These are phyloP conservation scores for Eulemur rufifrons DNA, from an alignment of 2,113 vertebrate genomes.

Conservation along the genomic window DNA sequence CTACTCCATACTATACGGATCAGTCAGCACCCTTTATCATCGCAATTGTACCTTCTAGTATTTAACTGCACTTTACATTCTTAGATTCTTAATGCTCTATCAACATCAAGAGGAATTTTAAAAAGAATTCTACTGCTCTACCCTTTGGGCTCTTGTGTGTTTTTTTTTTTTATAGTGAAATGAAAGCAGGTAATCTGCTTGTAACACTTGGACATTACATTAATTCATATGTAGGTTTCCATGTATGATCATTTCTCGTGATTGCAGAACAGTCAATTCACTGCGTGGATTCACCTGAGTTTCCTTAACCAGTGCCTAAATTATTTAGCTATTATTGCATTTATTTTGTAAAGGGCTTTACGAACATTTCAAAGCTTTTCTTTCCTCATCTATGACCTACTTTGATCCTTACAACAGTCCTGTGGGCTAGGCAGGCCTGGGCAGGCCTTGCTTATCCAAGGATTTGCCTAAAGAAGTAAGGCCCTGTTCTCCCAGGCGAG, in stretches of 20 bases:
- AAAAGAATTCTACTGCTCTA: background rate
- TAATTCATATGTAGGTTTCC: background rate
- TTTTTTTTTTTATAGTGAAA: background rate
- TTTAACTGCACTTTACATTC: background rate
- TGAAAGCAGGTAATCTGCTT: background rate
- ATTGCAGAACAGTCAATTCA: background rate
- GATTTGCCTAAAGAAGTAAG: background rate
- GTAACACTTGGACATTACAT: background rate
- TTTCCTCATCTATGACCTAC: background rate
- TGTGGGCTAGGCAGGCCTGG: background rate
- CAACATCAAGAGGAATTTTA: background rate
- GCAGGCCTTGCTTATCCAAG: background rate
- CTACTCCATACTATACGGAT: no score
- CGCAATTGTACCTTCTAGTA: background rate
- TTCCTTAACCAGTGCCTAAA: slow-evolving; percentile 23
- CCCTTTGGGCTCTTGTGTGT: background rate
- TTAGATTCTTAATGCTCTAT: background rate
- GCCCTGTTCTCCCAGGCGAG: background rate
- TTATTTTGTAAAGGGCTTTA: slow-evolving; percentile 4
- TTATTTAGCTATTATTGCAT: background rate
- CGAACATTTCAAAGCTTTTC: slow-evolving; percentile 33
- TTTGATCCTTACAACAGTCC: background rate
- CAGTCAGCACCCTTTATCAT: background rate
- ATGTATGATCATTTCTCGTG: background rate
- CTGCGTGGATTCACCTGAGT: background rate